Percentiles rank a stretch among this genome's conserved stretches.
These are phyloP conservation scores for Sclerodermus sp. DNA, from an alignment of 2,888 invertebrate genomes.

Conservation along the genomic window DNA sequence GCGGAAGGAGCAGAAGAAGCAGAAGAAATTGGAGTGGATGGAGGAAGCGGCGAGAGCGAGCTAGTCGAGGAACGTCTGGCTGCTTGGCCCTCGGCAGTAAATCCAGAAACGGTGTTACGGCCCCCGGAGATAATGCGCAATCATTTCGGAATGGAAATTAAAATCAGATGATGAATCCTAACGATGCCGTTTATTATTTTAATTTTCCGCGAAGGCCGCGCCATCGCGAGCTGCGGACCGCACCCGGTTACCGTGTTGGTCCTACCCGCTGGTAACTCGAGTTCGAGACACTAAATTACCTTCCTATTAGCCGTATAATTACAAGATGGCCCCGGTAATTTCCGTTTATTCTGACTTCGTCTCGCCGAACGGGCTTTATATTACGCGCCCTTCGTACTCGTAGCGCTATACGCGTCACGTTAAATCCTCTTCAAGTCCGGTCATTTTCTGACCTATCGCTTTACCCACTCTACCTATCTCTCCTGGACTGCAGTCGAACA, in stretches of 20 bases:
- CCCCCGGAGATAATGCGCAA: conserved; percentile 56
- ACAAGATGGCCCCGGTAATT: conserved; percentile 58
- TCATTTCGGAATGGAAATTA: conserved; percentile 59
- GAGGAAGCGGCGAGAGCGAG: conserved; percentile 11
- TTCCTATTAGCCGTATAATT: conserved; percentile 59
- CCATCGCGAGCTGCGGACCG: conserved; percentile 27
- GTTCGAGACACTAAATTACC: conserved; percentile 59
- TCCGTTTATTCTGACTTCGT: conserved; percentile 56
- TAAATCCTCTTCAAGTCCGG: no score
- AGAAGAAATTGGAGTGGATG: conserved; percentile 23
- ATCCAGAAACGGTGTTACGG: conserved; percentile 51
- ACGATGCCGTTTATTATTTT: conserved; percentile 60
- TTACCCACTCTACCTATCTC: no score
- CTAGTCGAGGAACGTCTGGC: conserved; percentile 28
- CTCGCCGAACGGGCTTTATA: conserved; percentile 43
- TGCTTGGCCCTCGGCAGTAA: conserved; percentile 44
- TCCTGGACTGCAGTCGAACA: no score
- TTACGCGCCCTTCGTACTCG: conserved; percentile 12
- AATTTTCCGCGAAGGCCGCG: conserved; percentile 53
- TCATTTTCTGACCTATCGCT: no score
- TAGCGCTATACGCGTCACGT: no score
- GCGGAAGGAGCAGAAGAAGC: conserved; percentile 16
- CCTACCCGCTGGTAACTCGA: conserved; percentile 48
- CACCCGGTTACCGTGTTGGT: conserved; percentile 30
- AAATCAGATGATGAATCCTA: conserved; percentile 60